phyloP scores from a whole-genome alignment of 92 coral and sea anemone species.

The Zoanthus solanderi region DNA sequence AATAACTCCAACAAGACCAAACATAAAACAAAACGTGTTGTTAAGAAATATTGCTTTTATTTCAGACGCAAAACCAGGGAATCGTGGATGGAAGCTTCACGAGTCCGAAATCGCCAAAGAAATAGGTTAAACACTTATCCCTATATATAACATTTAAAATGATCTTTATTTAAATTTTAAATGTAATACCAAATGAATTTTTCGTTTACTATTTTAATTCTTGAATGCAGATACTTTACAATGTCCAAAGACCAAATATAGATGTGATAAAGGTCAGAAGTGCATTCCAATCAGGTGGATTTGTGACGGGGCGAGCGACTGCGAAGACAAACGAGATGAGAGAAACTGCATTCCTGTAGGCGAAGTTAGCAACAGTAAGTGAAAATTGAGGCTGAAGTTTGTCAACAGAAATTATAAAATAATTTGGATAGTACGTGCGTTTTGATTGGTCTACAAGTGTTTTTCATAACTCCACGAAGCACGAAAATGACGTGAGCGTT shows the following conservation, averaged over 20 bases:
- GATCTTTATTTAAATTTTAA: background rate
- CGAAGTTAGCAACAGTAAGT: constrained; percentile 60
- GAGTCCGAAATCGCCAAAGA: background rate
- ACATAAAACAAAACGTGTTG: background rate
- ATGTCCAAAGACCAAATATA: constrained; percentile 72
- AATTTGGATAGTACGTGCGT: too few species aligned
- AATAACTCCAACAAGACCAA: too few species aligned
- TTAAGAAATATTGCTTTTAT: background rate
- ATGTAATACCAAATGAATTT: background rate
- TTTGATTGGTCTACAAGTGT: too few species aligned
- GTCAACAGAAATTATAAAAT: too few species aligned
- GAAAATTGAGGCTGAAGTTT: too few species aligned
- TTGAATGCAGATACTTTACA: constrained; percentile 35
- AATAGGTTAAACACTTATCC: background rate
- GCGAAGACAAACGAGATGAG: constrained; percentile 80
- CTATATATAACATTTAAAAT: background rate
- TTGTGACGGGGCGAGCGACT: constrained; percentile 84
- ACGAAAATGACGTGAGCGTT: too few species aligned
- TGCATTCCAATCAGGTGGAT: constrained; percentile 86
- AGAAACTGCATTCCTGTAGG: constrained; percentile 75
- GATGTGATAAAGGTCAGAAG: constrained; percentile 75
- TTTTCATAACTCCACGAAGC: too few species aligned
- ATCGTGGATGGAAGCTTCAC: background rate
- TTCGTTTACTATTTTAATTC: background rate
- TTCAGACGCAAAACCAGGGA: constrained; percentile 28